Percentiles rank a stretch among this genome's conserved stretches.
phyloP scores from a whole-genome alignment of 1,140 invertebrate genomes.

The Dysdera silvatica region DNA sequence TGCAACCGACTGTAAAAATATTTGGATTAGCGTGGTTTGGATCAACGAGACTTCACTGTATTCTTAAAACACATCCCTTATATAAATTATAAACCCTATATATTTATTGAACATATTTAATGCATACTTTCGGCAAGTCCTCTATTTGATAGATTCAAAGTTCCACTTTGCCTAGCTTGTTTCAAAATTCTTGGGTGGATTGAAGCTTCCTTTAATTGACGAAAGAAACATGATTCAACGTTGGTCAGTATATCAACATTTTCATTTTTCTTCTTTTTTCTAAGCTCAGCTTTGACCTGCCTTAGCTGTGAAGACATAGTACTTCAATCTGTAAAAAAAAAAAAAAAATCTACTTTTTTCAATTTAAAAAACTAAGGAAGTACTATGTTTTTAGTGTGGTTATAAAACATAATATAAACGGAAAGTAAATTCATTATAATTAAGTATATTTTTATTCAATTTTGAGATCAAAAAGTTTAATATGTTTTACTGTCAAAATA shows the following conservation, averaged over 20 bases:
- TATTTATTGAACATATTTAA: not conserved
- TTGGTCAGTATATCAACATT: too few species aligned
- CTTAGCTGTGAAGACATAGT: slow-evolving; percentile 14
- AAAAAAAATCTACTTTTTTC: too few species aligned
- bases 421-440: too few species aligned
- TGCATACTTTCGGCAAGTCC: slow-evolving; percentile 59
- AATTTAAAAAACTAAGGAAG: too few species aligned
- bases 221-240: slow-evolving; percentile 18
- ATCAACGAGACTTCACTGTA: too few species aligned
- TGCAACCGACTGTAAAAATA: not conserved
- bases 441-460: too few species aligned
- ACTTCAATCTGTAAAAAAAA: not conserved
- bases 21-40: too few species aligned
- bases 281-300: slow-evolving; percentile 18
- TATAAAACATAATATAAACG: too few species aligned
- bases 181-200: slow-evolving; percentile 62
- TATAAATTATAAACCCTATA: not conserved
- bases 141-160: slow-evolving; percentile 65
- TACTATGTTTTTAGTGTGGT: too few species aligned
- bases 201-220: slow-evolving; percentile 21
- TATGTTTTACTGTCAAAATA: too few species aligned
- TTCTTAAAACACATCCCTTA: too few species aligned
- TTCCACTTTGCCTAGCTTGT: slow-evolving; percentile 65
- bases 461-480: too few species aligned
- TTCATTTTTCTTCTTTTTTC: not conserved